Percentiles rank a stretch among this genome's conserved stretches.
phyloP scores from a whole-genome alignment of 2,113 vertebrate genomes.

The Percopsis transmontana region DNA sequence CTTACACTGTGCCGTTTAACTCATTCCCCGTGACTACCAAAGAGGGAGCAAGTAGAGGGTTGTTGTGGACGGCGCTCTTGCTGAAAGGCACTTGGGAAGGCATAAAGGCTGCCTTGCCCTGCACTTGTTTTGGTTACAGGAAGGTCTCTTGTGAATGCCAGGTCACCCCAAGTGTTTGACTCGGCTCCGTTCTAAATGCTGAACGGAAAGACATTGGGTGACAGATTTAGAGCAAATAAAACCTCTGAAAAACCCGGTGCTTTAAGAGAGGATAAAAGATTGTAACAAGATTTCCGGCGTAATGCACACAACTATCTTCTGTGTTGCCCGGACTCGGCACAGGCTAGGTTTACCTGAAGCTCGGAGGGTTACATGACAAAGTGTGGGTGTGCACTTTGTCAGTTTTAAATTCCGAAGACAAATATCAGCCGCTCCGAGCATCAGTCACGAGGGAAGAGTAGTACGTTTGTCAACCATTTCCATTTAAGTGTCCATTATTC shows the following conservation, averaged over 20 bases:
- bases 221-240: slow-evolving; percentile 70
- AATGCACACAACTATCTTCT: slow-evolving; percentile 71
- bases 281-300: slow-evolving; percentile 70
- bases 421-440: neutral
- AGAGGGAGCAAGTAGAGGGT: neutral
- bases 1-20: too few species aligned
- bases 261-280: slow-evolving; percentile 71
- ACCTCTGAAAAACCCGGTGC: slow-evolving; percentile 46
- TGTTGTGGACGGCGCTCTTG: slow-evolving; percentile 49
- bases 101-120: too few species aligned
- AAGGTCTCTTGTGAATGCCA: slow-evolving; percentile 14
- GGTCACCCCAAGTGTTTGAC: slow-evolving; percentile 17
- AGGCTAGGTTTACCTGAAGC: slow-evolving; percentile 40
- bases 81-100: neutral
- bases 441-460: neutral
- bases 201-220: slow-evolving; percentile 57
- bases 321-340: slow-evolving; percentile 11
- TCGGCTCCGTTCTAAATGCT: slow-evolving; percentile 44
- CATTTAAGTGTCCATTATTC: neutral
- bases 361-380: neutral
- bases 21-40: too few species aligned
- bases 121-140: slow-evolving; percentile 17
- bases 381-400: too few species aligned
- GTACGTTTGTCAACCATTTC: neutral
- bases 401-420: neutral